Base-by-base conservation (phyloP, 1,140 invertebrate species). In the Myzus persicae region DNA sequence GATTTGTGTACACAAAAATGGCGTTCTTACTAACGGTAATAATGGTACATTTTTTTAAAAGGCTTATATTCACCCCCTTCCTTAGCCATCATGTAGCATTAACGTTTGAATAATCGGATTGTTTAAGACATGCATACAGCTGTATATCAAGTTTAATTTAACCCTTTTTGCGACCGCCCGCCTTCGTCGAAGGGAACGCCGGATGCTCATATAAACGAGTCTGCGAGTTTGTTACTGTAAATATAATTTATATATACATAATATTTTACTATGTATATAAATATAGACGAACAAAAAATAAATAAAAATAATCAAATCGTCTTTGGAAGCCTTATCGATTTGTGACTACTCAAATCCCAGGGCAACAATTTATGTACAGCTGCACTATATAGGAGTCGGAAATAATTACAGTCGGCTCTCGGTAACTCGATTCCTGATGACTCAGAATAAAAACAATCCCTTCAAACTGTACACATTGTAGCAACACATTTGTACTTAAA, bases 61-160 rank as follows among this genome's bases (percentile, higher is more conserved):
- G 51, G 38, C 51, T 51, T 51, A 89, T 40, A 87, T 38, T 59
- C 88, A n/a, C 38, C 51, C 54, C 11, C 4, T 44, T n/a, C 59
- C 14, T 76, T 76, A 76, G 31, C 59, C 59, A 76, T 90, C 54
- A 9, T 20, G n/a, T 31, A 31, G 38, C 6, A 90, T 90, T 90
- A 90, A 90, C 54, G 89, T 90, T 67, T 67, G n/a, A 67, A 67
- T 90, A 90, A 90, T 90, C 51, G 89, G 89, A 90, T 90, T 67
- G 36, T 90, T 67, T 59, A 59, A 90, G 51, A 90, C 51, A 76
- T 76, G 38, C 7, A 36, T 90, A 90, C 54, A 90, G 89, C 89
- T 90, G 54, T 42, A 90, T 42, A 90, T 48, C 36, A 31, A 40
- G 24, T 90, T 90, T 59, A 31, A 90, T 42, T 67, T 67, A 90